Evolutionary conservation across 2,113 vertebrate genomes (phyloP).

Genomic region (Ranitomeya variabilis): DNA sequence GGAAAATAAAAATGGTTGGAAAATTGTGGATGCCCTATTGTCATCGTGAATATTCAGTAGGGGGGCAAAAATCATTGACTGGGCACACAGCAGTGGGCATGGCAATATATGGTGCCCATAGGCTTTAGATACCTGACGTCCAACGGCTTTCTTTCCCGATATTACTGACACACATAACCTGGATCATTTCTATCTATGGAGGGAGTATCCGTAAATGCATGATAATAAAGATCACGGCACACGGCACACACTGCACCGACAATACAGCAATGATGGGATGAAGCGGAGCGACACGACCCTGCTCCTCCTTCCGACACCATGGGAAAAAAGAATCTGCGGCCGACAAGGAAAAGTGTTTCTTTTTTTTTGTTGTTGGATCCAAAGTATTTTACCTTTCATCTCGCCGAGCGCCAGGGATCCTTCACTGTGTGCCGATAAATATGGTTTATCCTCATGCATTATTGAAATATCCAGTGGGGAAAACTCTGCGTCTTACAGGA

Average conservation of each 20-base stretch:
- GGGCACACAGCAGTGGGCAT: too few species aligned
- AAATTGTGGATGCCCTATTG: too few species aligned
- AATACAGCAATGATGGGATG: not conserved
- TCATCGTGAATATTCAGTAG: too few species aligned
- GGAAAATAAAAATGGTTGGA: too few species aligned
- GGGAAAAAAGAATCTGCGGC: constrained; percentile 13
- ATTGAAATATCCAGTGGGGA: constrained; percentile 20
- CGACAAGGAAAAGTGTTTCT: not conserved
- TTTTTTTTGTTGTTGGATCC: constrained; percentile 1
- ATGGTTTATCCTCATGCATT: constrained; percentile 37
- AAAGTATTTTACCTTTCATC: constrained; percentile 44
- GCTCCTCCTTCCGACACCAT: not conserved
- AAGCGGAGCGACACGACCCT: not conserved
- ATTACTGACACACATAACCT: not conserved
- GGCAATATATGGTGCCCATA: too few species aligned
- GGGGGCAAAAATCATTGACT: too few species aligned
- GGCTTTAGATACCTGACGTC: too few species aligned
- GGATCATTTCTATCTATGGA: not conserved
- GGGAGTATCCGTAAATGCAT: not conserved
- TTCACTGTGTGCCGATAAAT: not conserved
- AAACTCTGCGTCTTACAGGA: not conserved
- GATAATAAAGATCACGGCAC: not conserved
- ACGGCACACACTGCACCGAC: not conserved
- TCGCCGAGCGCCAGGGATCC: constrained; percentile 32
- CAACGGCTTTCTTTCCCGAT: not conserved